Conservation (phyloP, 1,140 invertebrate species). For the Ephestia elutella region DNA sequence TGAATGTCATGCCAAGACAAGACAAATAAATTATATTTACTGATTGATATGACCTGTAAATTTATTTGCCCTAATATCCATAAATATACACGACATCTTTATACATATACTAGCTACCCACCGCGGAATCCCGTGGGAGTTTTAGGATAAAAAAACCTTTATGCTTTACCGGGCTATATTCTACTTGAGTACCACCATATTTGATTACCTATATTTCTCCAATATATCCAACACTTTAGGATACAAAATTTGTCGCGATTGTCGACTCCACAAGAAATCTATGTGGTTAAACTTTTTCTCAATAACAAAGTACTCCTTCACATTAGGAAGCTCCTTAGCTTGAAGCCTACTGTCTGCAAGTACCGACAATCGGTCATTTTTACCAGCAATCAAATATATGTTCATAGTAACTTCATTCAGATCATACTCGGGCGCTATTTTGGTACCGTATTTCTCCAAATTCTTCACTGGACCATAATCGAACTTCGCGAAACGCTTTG, state of each 20-base stretch:
- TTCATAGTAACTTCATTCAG: conserved; percentile 72
- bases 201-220: conserved; percentile 3
- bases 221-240: conserved; percentile 17
- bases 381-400: conserved; percentile 73
- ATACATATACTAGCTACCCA: too few species aligned
- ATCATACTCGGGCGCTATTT: conserved; percentile 73
- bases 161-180: too few species aligned
- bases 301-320: conserved; percentile 21
- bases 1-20: too few species aligned
- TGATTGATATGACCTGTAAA: too few species aligned
- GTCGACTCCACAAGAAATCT: conserved; percentile 23
- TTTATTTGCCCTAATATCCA: too few species aligned
- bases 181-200: too few species aligned
- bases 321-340: conserved; percentile 56
- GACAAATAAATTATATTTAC: too few species aligned
- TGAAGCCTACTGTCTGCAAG: conserved; percentile 72
- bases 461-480: conserved; percentile 73
- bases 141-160: too few species aligned
- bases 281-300: conserved; percentile 28
- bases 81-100: too few species aligned
- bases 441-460: conserved; percentile 59
- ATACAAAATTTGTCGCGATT: conserved; percentile 14
- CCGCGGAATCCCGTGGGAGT: too few species aligned
- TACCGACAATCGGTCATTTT: conserved; percentile 75
- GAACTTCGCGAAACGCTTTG: conserved; percentile 48